Percentiles rank a stretch among this genome's conserved stretches.
Conservation (phyloP, 2,888 invertebrate species). For the Hypena proboscidalis region DNA sequence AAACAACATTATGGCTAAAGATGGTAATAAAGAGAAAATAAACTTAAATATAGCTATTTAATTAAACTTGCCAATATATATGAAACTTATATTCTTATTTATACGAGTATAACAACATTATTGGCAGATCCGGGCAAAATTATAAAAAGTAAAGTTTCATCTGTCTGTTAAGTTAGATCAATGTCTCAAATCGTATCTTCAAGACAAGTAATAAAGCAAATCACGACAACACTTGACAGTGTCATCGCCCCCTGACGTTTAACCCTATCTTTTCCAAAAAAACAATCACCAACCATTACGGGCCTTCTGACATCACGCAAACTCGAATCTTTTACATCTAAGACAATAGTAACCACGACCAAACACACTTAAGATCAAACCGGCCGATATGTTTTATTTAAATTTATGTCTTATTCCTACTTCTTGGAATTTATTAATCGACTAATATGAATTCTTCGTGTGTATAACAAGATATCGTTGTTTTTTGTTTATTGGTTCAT, state of each 20-base stretch:
- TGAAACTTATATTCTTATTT: too few species aligned
- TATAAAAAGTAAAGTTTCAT: too few species aligned
- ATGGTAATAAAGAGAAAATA: too few species aligned
- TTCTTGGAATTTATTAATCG: conserved; percentile 83
- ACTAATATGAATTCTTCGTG: conserved; percentile 80
- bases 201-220: not conserved
- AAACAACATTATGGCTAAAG: too few species aligned
- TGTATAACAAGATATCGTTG: conserved; percentile 56
- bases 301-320: conserved; percentile 55
- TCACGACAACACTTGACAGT: conserved; percentile 7
- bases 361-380: conserved; percentile 67
- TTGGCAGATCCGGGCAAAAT: too few species aligned
- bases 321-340: conserved; percentile 57
- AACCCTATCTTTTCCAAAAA: conserved; percentile 37
- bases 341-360: conserved; percentile 65
- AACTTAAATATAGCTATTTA: too few species aligned
- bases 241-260: conserved; percentile 37
- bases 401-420: conserved; percentile 82
- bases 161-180: too few species aligned
- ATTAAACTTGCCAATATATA: too few species aligned
- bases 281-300: conserved; percentile 54
- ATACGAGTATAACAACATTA: too few species aligned
- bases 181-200: too few species aligned
- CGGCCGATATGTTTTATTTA: conserved; percentile 76
- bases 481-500: conserved; percentile 20